Evolutionary conservation across 2,888 invertebrate species (phyloP).

Genomic region (Phlogophora meticulosa): DNA sequence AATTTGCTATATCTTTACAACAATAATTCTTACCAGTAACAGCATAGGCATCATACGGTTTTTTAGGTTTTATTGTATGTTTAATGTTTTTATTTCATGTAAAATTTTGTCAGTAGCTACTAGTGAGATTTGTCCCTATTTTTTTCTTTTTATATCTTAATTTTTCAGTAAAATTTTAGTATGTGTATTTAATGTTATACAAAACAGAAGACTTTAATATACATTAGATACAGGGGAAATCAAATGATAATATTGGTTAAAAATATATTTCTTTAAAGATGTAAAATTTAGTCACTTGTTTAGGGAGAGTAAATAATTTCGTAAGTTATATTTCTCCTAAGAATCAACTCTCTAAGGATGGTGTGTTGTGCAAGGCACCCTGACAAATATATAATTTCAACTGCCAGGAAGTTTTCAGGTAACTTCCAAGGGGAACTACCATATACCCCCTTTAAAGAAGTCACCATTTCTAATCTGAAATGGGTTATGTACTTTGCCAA

Average conservation of each 20-base stretch:
- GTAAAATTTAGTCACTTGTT: conserved; percentile 67
- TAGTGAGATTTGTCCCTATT: conserved; percentile 66
- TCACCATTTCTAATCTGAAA: conserved; percentile 53
- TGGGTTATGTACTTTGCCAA: conserved; percentile 57
- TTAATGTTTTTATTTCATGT: conserved; percentile 71
- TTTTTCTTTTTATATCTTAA: conserved; percentile 61
- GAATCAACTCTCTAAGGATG: conserved; percentile 75
- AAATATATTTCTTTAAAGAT: conserved; percentile 65
- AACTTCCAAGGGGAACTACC: conserved; percentile 50
- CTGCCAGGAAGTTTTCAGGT: conserved; percentile 37
- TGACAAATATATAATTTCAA: conserved; percentile 59
- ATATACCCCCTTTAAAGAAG: conserved; percentile 29
- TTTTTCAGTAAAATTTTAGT: conserved; percentile 67
- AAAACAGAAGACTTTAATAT: conserved; percentile 69
- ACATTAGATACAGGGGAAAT: conserved; percentile 74
- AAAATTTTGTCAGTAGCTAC: conserved; percentile 71
- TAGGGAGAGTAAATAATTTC: conserved; percentile 73
- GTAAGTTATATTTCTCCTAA: conserved; percentile 80
- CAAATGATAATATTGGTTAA: conserved; percentile 70
- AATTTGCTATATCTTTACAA: conserved; percentile 86
- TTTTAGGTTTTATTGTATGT: conserved; percentile 70
- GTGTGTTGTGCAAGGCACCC: conserved; percentile 66
- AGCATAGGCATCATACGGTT: conserved; percentile 73
- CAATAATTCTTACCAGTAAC: conserved; percentile 74
- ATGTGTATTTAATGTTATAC: conserved; percentile 63